Evolutionary conservation across 2,888 invertebrate genomes (phyloP), one percentile per base, ranked within the genome.

Genomic region (Drosophila crucigera): DNA sequence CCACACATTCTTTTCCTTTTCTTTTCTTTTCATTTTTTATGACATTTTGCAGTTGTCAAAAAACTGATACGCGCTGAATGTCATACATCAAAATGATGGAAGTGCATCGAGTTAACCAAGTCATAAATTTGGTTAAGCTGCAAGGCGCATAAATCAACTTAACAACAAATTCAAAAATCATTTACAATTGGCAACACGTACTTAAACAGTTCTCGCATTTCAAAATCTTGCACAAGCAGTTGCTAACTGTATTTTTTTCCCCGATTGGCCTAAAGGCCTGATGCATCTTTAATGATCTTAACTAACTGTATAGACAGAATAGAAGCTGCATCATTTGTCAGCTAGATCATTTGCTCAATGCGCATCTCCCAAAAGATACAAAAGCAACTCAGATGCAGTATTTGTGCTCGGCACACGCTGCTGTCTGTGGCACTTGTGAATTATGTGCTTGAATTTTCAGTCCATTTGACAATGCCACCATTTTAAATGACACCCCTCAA

Each of bases 111-210:
- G 10, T 11, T 30, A 11, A n/a, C 6, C 35, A 19, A 31, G 62
- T 50, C 59, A 60, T 71, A 71, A 76, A 76, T 76, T 76, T 53
- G 9, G 37, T 53, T 39, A 31, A 59, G 6, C 63, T 53, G 67
- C 19, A 58, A 30, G 11, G 28, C 39, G 14, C 62, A 69, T 69
- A 68, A 65, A 37, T 63, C 62, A 62, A 41, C 35, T 35, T 14
- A 14, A 14, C 41, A 53, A 43, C 39, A 55, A 50, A 53, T 49
- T 65, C 67, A 53, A 55, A 53, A 56, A 41, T 68, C 67, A 53
- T 71, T 78, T 50, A 22, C 59, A 56, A 78, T 75, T 78, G 68
- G 71, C 79, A 74, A 75, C 79, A 78, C 78, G 78, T 79, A 75
- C 67, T 53, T n/a, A 28, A 49, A 30, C 61, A 52, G 33, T 58